Base-by-base conservation (phyloP, 2,888 invertebrate species). In the Ornithoptera priamus region DNA sequence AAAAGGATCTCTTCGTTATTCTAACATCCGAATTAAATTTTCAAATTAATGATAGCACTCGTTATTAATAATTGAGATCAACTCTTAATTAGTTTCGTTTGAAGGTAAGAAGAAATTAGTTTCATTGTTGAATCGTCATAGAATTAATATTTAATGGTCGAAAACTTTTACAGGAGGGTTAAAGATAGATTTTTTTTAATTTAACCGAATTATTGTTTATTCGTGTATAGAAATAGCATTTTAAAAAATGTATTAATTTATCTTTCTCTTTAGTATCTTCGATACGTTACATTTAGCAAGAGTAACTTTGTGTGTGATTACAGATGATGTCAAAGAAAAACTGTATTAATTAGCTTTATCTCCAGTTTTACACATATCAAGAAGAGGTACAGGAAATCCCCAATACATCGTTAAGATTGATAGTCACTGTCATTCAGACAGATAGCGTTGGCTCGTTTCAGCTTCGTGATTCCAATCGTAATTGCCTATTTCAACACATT, bases 401-500 rank as follows among this genome's bases (percentile, higher is more conserved):
- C 66, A 63, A 70, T 67, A 85, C 80, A 80, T 78, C 76, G 76
- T 76, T 75, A 74, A 77, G 77, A 88, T 89, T 87, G 87, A 89
- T 89, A 84, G 78, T 74, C 69, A 67, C 73, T 75, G 76, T 76
- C 77, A 76, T 81, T 81, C 83, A 85, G 87, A 85, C 86, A 70
- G 70, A 70, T 70, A 70, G 86, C 87, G 88, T 85, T 87, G 88
- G 77, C 88, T 91, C 91, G 90, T 91, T 90, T 89, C 80, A 80
- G 82, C 81, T 85, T 90, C 91, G 91, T 92, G 91, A 89, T 89
- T 88, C 86, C 88, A 88, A 89, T 91, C 82, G 82, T 81, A 82
- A 92, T 89, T 85, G 86, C 89, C 89, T 67, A 67, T 70, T 70
- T 67, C 63, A 67, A 70, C 66, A 70, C 88, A 89, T 86, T 87